Conservation (phyloP, 2,888 invertebrate species). For the Drosophila niveifrons region DNA sequence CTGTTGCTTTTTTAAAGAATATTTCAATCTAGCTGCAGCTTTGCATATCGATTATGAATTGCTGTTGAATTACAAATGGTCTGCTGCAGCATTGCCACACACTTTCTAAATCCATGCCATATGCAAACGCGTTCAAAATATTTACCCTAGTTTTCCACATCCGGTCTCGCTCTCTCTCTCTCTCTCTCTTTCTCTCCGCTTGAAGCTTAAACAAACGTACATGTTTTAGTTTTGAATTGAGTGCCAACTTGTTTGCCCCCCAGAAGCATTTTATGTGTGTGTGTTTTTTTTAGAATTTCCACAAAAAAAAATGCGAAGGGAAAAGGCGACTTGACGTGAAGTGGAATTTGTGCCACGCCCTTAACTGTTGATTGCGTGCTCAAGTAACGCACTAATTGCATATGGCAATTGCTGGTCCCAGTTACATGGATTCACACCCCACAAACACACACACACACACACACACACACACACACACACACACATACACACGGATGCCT, state of each 20-base stretch:
- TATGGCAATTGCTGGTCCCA: constrained; percentile 57
- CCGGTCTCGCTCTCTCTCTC: background rate
- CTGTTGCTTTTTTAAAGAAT: background rate
- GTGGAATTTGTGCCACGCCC: constrained; percentile 34
- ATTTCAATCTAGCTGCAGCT: background rate
- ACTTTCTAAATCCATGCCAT: background rate
- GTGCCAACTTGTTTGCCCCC: constrained; percentile 5
- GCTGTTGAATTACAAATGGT: constrained; percentile 5
- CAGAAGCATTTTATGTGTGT: background rate
- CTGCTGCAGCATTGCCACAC: constrained; percentile 10
- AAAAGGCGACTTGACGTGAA: too few relatives aligned
- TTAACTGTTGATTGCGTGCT: constrained; percentile 56
- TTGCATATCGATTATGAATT: constrained; percentile 10
- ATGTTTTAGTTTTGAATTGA: constrained; percentile 10
- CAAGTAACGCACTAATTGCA: constrained; percentile 71
- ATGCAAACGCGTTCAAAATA: constrained; percentile 19
- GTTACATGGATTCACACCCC: constrained; percentile 40
- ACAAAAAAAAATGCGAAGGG: background rate
- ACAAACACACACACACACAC: constrained; percentile 11
- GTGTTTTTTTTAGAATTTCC: constrained; percentile 8
- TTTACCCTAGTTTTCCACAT: constrained; percentile 14
- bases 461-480: constrained; percentile 20
- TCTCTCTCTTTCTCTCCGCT: background rate
- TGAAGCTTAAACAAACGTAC: constrained; percentile 10
- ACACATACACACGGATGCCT: constrained; percentile 13